Percentiles rank a stretch among this genome's conserved stretches.
Evolutionary conservation across 2,113 vertebrate species (phyloP).

Genomic region (Miniopterus natalensis): DNA sequence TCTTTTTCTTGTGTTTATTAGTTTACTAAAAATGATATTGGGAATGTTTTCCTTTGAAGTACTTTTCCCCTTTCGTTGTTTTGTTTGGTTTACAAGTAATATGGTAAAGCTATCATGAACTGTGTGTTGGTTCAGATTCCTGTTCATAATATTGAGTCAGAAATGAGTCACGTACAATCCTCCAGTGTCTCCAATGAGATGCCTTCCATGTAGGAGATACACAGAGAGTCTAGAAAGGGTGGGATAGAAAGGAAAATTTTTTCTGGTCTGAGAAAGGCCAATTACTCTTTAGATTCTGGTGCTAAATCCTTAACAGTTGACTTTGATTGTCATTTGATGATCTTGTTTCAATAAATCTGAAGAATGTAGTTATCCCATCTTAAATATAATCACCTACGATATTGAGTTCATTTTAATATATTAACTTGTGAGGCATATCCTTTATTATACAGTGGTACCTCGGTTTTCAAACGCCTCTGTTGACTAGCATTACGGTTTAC

Average conservation of each 20-base stretch:
- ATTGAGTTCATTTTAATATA: not conserved
- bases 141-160: not conserved
- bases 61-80: not conserved
- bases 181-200: not conserved
- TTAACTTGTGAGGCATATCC: not conserved
- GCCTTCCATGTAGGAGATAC: not conserved
- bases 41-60: not conserved
- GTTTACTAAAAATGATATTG: not conserved
- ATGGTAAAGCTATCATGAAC: not conserved
- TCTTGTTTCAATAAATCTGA: slow-evolving; percentile 37
- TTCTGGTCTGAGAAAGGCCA: not conserved
- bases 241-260: not conserved
- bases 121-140: not conserved
- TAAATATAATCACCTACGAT: not conserved
- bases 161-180: not conserved
- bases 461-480: too few species aligned
- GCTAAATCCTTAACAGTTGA: not conserved
- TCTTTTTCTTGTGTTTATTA: not conserved
- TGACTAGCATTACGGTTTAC: too few species aligned
- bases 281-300: not conserved
- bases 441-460: not conserved
- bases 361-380: not conserved
- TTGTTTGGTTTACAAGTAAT: not conserved
- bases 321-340: not conserved
- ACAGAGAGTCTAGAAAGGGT: not conserved